A percentile compares a stretch with the other conserved stretches of the same genome.
These are phyloP conservation scores for Drosophila anomelani DNA, from an alignment of 2,888 invertebrate species.

Conservation along the genomic window DNA sequence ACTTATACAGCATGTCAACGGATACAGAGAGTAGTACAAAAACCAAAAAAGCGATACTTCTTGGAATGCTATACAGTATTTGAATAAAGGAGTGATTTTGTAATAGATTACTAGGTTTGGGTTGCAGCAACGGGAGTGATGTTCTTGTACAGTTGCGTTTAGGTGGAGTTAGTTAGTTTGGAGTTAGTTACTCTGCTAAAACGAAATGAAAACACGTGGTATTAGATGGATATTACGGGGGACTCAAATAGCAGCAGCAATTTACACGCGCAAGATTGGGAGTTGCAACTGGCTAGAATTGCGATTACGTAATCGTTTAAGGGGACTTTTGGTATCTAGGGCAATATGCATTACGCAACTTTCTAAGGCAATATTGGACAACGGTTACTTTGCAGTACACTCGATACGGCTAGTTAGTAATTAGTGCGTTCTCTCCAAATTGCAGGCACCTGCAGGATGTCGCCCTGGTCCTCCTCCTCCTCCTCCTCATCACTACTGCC, in stretches of 20 bases:
- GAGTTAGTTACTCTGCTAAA: conserved; percentile 54
- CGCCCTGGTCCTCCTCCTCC: conserved; percentile 86
- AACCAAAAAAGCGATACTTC: conserved; percentile 34
- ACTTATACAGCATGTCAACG: conserved; percentile 45
- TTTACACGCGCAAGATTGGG: conserved; percentile 30
- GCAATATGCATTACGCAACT: conserved; percentile 47
- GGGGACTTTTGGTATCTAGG: conserved; percentile 61
- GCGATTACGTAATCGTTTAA: conserved; percentile 70
- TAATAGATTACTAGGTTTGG: conserved; percentile 31
- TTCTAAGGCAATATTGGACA: conserved; percentile 64
- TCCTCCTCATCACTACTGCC: conserved; percentile 87
- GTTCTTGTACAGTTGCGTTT: conserved; percentile 41
- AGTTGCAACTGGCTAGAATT: conserved; percentile 16
- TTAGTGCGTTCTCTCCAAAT: conserved; percentile 38
- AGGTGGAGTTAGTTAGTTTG: conserved; percentile 28
- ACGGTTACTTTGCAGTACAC: conserved; percentile 59
- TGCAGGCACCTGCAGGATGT: conserved; percentile 83
- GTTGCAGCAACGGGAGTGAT: conserved; percentile 66
- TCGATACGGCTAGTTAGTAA: conserved; percentile 37
- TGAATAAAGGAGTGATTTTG: conserved; percentile 21
- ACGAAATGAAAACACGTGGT: conserved; percentile 51
- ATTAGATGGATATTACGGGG: conserved; percentile 41
- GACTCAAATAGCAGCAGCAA: conserved; percentile 41
- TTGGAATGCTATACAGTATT: conserved; percentile 26
- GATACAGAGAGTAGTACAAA: conserved; percentile 26